phyloP scores from a whole-genome alignment of 2,797 vertebrate species.

The Catharus ustulatus region DNA sequence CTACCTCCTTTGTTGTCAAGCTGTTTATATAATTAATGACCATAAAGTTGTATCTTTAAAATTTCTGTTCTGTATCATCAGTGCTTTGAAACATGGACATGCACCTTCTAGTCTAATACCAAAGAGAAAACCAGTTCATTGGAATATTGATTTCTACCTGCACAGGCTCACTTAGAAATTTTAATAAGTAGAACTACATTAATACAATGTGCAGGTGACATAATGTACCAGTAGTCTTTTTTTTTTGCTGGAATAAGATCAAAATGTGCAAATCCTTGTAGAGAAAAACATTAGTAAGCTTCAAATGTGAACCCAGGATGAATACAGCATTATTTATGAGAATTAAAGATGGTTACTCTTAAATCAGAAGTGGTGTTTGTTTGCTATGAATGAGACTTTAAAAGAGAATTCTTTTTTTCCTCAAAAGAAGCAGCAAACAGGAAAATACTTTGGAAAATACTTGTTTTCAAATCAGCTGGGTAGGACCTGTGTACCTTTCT shows the following conservation, averaged over 20 bases:
- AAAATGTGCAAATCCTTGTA: neutral
- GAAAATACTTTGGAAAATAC: neutral
- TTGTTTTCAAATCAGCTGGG: neutral
- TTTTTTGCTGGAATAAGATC: neutral
- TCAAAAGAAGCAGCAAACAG: neutral
- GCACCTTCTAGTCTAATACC: neutral
- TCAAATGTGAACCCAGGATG: neutral
- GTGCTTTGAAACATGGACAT: neutral
- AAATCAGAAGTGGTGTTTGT: neutral
- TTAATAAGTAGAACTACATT: neutral
- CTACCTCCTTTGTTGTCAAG: neutral
- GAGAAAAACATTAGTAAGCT: neutral
- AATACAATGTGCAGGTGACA: neutral
- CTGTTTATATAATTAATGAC: neutral
- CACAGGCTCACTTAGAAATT: neutral
- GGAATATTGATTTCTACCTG: neutral
- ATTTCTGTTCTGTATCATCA: neutral
- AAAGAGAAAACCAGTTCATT: neutral
- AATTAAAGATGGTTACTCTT: constrained; percentile 33
- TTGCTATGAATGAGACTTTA: neutral
- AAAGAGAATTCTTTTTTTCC: neutral
- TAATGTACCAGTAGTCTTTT: neutral
- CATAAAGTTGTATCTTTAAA: neutral
- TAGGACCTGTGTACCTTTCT: neutral
- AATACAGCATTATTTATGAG: neutral